Conservation (phyloP, 2,888 invertebrate species). For the Luperina testacea region DNA sequence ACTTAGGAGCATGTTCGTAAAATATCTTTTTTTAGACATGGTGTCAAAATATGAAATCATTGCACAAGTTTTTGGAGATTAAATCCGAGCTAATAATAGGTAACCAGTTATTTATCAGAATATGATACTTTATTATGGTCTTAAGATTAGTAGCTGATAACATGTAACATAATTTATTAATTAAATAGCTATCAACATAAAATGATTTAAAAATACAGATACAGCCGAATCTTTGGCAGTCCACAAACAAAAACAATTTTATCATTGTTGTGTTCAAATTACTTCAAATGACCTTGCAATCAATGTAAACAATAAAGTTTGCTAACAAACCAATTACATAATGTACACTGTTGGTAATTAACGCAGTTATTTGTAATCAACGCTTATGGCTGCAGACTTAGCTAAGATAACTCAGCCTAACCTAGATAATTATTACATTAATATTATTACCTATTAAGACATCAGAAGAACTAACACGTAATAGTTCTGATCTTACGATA, state of each 20-base stretch:
- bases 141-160: not conserved
- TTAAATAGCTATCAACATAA: not conserved
- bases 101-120: not conserved
- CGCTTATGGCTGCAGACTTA: constrained; percentile 37
- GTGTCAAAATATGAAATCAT: not conserved
- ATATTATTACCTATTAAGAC: constrained; percentile 48
- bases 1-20: not conserved
- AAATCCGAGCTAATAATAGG: not conserved
- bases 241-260: constrained; percentile 36
- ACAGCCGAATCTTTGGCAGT: constrained; percentile 8
- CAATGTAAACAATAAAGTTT: constrained; percentile 50
- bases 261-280: constrained; percentile 27
- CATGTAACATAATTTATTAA: constrained; percentile 1
- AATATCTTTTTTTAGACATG: not conserved
- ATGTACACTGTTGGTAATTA: constrained; percentile 35
- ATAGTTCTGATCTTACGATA: constrained; percentile 21
- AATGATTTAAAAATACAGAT: constrained; percentile 15
- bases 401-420: constrained; percentile 58
- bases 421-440: constrained; percentile 55
- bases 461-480: constrained; percentile 38
- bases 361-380: constrained; percentile 51
- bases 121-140: not conserved
- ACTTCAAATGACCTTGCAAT: constrained; percentile 41
- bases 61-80: not conserved
- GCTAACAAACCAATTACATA: constrained; percentile 51